Percentiles rank a stretch among this genome's conserved stretches.
phyloP scores from a whole-genome alignment of 1,140 invertebrate species.

The Drosophila saltans region DNA sequence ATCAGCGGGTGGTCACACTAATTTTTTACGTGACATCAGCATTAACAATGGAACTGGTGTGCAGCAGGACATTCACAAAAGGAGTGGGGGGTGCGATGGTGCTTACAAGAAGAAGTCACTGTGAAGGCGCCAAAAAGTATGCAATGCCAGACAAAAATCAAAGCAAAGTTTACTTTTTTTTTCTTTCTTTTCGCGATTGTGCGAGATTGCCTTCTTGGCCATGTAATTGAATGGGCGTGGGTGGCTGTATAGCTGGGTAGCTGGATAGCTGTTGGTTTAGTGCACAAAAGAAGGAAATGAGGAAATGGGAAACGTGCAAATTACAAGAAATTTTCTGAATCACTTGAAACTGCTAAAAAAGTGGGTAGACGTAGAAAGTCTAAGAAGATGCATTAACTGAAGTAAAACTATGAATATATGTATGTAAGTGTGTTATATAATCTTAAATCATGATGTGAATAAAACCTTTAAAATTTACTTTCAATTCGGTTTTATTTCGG shows the following conservation, averaged over 20 bases:
- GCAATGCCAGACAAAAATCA: constrained; percentile 66
- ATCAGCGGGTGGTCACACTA: constrained; percentile 74
- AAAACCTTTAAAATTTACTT: too few species aligned
- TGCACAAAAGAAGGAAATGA: constrained; percentile 9
- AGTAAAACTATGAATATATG: too few species aligned
- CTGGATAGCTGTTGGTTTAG: neutral
- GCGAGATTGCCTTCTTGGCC: constrained; percentile 54
- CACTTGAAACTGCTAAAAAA: constrained; percentile 1
- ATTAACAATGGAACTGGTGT: constrained; percentile 42
- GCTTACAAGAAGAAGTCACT: neutral
- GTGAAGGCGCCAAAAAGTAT: constrained; percentile 73
- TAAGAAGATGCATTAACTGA: too few species aligned
- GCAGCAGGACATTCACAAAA: too few species aligned
- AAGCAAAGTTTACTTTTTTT: constrained; percentile 54
- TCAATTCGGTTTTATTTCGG: too few species aligned
- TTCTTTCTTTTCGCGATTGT: constrained; percentile 41
- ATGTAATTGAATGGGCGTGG: constrained; percentile 65
- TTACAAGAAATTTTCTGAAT: constrained; percentile 42
- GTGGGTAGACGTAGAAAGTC: neutral
- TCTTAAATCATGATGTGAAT: too few species aligned
- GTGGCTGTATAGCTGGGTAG: constrained; percentile 16
- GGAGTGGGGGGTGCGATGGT: neutral
- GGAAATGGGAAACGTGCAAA: constrained; percentile 48
- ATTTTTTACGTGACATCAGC: constrained; percentile 75
- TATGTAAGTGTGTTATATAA: too few species aligned